These are phyloP conservation scores for Blera fallax DNA, from an alignment of 2,888 invertebrate species.

Conservation along the genomic window DNA sequence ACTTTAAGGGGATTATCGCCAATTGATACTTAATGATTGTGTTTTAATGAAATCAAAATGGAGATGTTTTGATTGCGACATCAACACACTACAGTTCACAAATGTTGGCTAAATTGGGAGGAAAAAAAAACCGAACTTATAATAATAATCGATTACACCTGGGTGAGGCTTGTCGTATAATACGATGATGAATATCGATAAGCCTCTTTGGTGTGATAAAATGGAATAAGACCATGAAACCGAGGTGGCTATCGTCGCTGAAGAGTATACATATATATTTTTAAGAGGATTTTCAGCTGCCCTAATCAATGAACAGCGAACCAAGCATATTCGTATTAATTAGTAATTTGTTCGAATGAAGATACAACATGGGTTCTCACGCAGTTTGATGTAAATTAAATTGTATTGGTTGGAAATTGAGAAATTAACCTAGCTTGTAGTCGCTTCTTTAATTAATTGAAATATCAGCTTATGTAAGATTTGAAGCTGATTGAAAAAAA, in stretches of 20 bases:
- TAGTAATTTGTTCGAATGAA: conserved; percentile 10
- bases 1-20: conserved; percentile 45
- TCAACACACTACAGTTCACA: background rate
- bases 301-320: background rate
- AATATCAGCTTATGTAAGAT: conserved; percentile 5
- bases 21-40: conserved; percentile 24
- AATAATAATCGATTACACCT: background rate
- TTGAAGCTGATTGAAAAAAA: background rate
- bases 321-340: conserved; percentile 10
- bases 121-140: background rate
- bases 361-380: conserved; percentile 20
- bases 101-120: background rate
- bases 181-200: conserved; percentile 46
- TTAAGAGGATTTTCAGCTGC: conserved; percentile 25
- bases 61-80: conserved; percentile 39
- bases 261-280: background rate
- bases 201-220: conserved; percentile 48
- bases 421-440: background rate
- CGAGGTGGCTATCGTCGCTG: conserved; percentile 7
- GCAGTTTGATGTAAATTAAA: conserved; percentile 2
- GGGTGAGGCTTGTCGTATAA: conserved; percentile 12
- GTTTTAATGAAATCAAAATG: conserved; percentile 43
- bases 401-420: background rate
- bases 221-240: conserved; percentile 44
- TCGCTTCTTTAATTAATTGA: conserved; percentile 30